These are phyloP conservation scores for Apamea sordens DNA, from an alignment of 2,888 invertebrate species.

Conservation along the genomic window DNA sequence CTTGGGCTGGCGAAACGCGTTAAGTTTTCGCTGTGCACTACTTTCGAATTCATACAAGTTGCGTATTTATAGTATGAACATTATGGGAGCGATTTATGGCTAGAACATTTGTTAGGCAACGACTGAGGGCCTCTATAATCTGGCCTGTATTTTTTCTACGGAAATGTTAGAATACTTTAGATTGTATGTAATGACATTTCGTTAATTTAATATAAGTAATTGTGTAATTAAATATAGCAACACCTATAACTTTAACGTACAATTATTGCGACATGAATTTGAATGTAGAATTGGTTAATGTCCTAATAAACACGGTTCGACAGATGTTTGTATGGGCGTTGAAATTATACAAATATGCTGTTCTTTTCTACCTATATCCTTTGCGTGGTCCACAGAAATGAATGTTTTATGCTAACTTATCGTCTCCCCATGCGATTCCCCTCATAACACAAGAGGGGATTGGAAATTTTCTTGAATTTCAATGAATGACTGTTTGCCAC, in stretches of 20 bases:
- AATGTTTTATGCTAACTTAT: not conserved
- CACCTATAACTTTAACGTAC: constrained; percentile 30
- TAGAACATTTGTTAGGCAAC: constrained; percentile 36
- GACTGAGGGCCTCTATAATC: constrained; percentile 4
- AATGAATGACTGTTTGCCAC: constrained; percentile 12
- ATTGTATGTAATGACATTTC: constrained; percentile 8
- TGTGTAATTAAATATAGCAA: constrained; percentile 18
- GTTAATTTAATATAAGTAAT: constrained; percentile 12
- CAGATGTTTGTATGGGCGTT: constrained; percentile 34
- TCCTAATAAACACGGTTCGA: constrained; percentile 44
- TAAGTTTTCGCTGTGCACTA: constrained; percentile 39
- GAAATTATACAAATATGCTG: constrained; percentile 24
- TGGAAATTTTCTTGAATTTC: constrained; percentile 24
- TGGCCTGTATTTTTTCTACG: constrained; percentile 3
- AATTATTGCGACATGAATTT: constrained; percentile 34
- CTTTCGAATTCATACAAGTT: constrained; percentile 61
- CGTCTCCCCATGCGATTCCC: not conserved
- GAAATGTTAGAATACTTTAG: not conserved
- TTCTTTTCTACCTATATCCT: constrained; percentile 2
- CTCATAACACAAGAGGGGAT: not conserved
- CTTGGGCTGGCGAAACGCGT: constrained; percentile 36
- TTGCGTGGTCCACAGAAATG: not conserved
- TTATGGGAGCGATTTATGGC: constrained; percentile 23
- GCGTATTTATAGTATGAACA: constrained; percentile 50
- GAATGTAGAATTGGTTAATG: constrained; percentile 58